Base-by-base conservation (phyloP, 2,797 vertebrate genomes). In the Eulemur coronatus region DNA sequence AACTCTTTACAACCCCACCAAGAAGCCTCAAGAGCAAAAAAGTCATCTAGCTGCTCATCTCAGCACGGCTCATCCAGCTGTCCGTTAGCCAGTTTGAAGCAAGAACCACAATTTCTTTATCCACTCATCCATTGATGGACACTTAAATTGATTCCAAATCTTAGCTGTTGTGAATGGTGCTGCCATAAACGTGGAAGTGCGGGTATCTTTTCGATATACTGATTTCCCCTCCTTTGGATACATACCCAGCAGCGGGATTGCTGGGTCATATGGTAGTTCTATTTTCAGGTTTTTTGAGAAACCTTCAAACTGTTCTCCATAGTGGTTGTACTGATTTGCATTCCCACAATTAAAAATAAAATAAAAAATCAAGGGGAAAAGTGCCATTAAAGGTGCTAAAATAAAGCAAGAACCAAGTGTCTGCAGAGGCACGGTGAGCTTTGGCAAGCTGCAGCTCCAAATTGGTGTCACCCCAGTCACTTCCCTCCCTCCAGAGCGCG, bases 1-100 rank as follows among this genome's bases (percentile, higher is more conserved):
- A 52, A 20, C 10, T 91, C 63, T 73, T 50, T 79, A 28, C 14
- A 73, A 41, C 4, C 1, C 57, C 4, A 4, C 41, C 38, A 67
- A 52, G n/a, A 35, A 61, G 48, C 13, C 35, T n/a, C 8, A 7
- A 75, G 79, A 73, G 78, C 35, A 70, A 63, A 78, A 78, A 3
- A 61, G 11, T 17, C 26, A 2, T 0, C 7, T 0, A 14, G 20
- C 13, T 18, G 3, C 12, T 72, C 15, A 2, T 52, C 55, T 57
- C 55, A 57, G 55, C 0, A 0, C 22, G 26, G 55, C 55, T 24
- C 3, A 24, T 0, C 5, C 0, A 14, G 20, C 26, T 24, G 2
- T 7, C 72, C 13, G 1, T 46, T 50, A 84, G 84, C 20, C 9
- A 1, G 4, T 38, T 72, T 72, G 43, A 93, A 87, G 35, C 63